Percentiles rank a stretch among this genome's conserved stretches.
Evolutionary conservation across 2,797 vertebrate species (phyloP).

Genomic region (Tokudaia tokunoshimensis): DNA sequence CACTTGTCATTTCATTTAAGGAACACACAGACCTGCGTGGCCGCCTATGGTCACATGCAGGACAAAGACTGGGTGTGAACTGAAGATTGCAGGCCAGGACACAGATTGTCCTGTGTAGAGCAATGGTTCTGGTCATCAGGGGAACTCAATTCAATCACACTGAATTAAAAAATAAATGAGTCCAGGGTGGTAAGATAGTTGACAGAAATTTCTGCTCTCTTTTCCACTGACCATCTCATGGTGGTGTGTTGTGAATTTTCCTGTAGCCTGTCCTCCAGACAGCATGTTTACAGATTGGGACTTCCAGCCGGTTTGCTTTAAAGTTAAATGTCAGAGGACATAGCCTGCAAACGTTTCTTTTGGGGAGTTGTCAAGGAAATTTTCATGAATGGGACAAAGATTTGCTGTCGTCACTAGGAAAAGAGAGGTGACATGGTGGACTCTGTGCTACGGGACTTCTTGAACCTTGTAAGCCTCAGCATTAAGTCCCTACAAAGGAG

Average conservation of each 20-base stretch:
- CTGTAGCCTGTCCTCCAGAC: background rate
- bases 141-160: background rate
- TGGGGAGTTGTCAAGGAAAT: background rate
- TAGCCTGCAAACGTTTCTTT: background rate
- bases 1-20: background rate
- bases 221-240: background rate
- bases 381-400: background rate
- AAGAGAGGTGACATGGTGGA: background rate
- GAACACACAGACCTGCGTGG: background rate
- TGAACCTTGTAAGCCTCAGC: background rate
- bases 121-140: background rate
- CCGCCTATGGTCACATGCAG: background rate
- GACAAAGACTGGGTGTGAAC: background rate
- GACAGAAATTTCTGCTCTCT: background rate
- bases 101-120: background rate
- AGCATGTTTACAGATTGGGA: background rate
- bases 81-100: background rate
- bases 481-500: background rate
- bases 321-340: conserved; percentile 29
- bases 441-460: background rate
- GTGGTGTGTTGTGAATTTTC: background rate
- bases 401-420: background rate
- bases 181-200: background rate
- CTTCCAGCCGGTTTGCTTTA: background rate
- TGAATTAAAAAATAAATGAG: conserved; percentile 6